Base-by-base conservation (phyloP, 2,113 vertebrate species). In the Calidris pygmaea region DNA sequence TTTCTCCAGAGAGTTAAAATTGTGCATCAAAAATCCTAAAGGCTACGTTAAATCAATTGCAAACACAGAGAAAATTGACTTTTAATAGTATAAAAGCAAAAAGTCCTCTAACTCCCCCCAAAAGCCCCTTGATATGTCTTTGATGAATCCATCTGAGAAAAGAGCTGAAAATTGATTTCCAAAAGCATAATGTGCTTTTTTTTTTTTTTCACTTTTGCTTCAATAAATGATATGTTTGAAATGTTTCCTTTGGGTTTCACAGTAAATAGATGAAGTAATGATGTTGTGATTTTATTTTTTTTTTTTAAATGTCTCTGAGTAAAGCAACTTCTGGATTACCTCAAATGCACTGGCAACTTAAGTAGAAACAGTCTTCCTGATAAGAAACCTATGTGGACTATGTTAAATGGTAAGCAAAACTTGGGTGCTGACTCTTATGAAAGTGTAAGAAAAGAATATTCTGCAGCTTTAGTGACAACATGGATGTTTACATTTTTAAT, bases 201-300 rank as follows among this genome's bases (percentile, higher is more conserved):
- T 85, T 23, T 85, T 63, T 55, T 73, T 43, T 32, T 16, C 39
- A 35, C 88, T 93, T 92, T 97, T 94, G 22, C 90, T 96, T 96
- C 95, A 90, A 84, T 95, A 97, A 97, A 93, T 98, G 90, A 96
- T 97, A 93, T 67, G 94, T 97, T 95, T 97, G 71, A 97, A 93
- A 95, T 94, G 96, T 97, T 97, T 98, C 96, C 95, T 97, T 97
- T 96, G 97, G 85, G 82, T 97, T 98, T 98, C 85, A 92, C 76
- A 97, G 93, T 91, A 95, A 98, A 97, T 94, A 97, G 93, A 87
- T 90, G 91, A 98, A 98, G 95, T 93, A 96, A 97, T 97, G 92
- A 96, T 96, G 96, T 93, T 96, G 75, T 8, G 1, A 6, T 60
- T 45, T n/a, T 41, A 56, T 82, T 80, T 86, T 77, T 93, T 94